Evolutionary conservation across 2,797 vertebrate genomes (phyloP).

Genomic region (Zenarchopterus dispar): DNA sequence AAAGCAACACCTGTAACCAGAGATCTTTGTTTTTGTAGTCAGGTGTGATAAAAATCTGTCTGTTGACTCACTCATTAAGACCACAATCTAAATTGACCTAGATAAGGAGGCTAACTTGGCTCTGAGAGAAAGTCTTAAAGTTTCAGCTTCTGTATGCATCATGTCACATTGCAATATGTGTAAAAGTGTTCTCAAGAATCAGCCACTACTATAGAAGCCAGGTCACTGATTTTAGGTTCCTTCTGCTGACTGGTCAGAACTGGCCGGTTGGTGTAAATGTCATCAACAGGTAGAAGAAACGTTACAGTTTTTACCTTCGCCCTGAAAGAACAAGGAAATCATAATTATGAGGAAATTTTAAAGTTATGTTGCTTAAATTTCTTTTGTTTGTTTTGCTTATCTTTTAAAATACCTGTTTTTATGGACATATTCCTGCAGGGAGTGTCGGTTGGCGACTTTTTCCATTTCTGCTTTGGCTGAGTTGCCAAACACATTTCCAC

Average conservation of each 20-base stretch:
- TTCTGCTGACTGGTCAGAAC: conserved; percentile 72
- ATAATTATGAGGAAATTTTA: background rate
- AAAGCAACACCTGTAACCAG: conserved; percentile 82
- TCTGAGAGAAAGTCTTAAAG: conserved; percentile 6
- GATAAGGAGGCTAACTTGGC: conserved; percentile 35
- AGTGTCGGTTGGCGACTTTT: conserved; percentile 68
- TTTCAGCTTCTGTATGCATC: conserved; percentile 12
- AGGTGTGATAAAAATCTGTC: conserved; percentile 75
- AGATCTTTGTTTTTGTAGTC: conserved; percentile 70
- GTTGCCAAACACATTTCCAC: conserved; percentile 38
- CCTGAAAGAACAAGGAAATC: conserved; percentile 71
- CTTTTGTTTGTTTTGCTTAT: background rate
- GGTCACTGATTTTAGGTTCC: conserved; percentile 73
- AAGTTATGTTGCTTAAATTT: background rate
- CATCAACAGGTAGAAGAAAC: conserved; percentile 90
- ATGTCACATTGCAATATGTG: conserved; percentile 11
- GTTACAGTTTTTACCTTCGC: conserved; percentile 92
- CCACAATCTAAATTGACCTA: conserved; percentile 49
- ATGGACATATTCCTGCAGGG: conserved; percentile 80
- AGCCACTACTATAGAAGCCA: conserved; percentile 84
- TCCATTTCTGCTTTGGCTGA: conserved; percentile 48
- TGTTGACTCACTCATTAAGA: conserved; percentile 42
- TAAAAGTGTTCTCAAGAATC: conserved; percentile 72
- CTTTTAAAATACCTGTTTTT: conserved; percentile 84
- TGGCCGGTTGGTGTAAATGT: conserved; percentile 83